Evolutionary conservation across 1,140 invertebrate genomes (phyloP), one percentile per base, ranked within the genome.

Genomic region (Saccostrea echinata): DNA sequence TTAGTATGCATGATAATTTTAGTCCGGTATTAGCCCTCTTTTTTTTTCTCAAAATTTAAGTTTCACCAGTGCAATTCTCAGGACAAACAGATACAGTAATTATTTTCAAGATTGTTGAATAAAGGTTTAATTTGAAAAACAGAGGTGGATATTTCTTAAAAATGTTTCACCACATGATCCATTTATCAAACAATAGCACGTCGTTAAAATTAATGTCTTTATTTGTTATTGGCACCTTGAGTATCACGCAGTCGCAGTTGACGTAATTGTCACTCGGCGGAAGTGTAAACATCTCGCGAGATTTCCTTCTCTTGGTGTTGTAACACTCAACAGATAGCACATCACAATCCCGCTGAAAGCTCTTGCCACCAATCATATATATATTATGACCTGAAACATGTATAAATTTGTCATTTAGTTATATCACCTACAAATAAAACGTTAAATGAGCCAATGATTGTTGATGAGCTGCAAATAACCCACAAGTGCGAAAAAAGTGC

Each of bases 111-210:
- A 43, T 43, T 43, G 2, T 43, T 2, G 9, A 43, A 43, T 43
- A 43, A 43, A 43, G 43, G 43, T 43, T 43, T 43, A 8, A 43
- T 43, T 43, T 43, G 43, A 43, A 43, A 43, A 43, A 43, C 43
- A 43, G 43, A 43, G 6, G 43, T 43, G 43, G 43, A 43, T 43
- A 43, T 21, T 61, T 18, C 21, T n/a, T n/a, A 6, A 18, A 21
- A n/a, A 21, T 8, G 55, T 9, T 55, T 88, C 86, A 92, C 92
- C 92, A 92, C 87, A 92, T 87, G 16, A 92, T 88, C 90, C 91
- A 92, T 68, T 90, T 90, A 52, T 92, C 91, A 85, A 91, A 92
- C 71, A 92, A 88, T 21, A 89, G 88, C 12, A 90, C 68, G 64
- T 91, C 92, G 11, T 90, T 84, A 84, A 90, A 90, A 82, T 87